These are phyloP conservation scores for Trogon melanurus DNA, from an alignment of 2,113 vertebrate species.

Conservation along the genomic window DNA sequence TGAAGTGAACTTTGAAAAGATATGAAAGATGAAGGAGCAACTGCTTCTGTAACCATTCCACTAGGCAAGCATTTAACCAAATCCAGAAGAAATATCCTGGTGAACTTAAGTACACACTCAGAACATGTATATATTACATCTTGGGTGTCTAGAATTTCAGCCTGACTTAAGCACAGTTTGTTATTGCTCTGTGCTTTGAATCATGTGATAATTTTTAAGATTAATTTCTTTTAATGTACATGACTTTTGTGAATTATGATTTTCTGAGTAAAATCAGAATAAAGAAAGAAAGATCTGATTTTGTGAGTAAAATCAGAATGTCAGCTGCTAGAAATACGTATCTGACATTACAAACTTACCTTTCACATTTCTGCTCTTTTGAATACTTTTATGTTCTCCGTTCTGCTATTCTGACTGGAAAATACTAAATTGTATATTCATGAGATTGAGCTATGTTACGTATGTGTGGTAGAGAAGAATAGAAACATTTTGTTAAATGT, in stretches of 20 bases:
- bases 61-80: not conserved
- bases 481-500: constrained; percentile 7
- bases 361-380: not conserved
- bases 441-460: not conserved
- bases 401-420: not conserved
- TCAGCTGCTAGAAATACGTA: not conserved
- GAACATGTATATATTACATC: not conserved
- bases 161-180: not conserved
- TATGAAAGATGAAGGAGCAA: not conserved
- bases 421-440: constrained; percentile 9
- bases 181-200: not conserved
- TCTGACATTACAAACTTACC: not conserved
- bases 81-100: not conserved
- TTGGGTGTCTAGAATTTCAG: not conserved
- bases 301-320: not conserved
- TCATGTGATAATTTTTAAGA: not conserved
- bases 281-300: not conserved
- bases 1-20: not conserved
- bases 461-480: not conserved
- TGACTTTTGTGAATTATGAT: not conserved
- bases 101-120: not conserved
- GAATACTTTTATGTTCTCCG: not conserved
- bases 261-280: not conserved
- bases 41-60: not conserved
- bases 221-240: not conserved